Evolutionary conservation across 1,140 invertebrate genomes (phyloP).

Genomic region (Nixonia krombeini): DNA sequence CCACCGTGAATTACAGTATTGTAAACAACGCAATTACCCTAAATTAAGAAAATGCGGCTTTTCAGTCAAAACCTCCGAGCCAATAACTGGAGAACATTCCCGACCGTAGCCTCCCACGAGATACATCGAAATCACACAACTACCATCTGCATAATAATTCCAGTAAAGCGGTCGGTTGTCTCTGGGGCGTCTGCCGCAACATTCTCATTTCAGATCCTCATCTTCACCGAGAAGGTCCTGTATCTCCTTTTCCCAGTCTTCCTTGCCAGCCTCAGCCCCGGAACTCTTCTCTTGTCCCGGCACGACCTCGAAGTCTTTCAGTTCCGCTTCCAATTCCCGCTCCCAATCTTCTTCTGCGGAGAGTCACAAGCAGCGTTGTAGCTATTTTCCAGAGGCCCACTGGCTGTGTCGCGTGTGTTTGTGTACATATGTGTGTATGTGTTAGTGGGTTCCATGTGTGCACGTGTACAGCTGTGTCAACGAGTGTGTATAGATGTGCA

Average conservation of each 20-base stretch:
- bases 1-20: too few relatives aligned
- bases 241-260: constrained; percentile 75
- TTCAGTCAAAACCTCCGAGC: too few relatives aligned
- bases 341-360: constrained; percentile 91
- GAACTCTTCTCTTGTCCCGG: constrained; percentile 52
- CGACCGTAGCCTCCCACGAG: too few relatives aligned
- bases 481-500: constrained; percentile 17
- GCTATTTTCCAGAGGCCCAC: constrained; percentile 62
- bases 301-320: constrained; percentile 93
- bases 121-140: too few relatives aligned
- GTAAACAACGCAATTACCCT: too few relatives aligned
- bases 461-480: constrained; percentile 29
- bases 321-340: constrained; percentile 90
- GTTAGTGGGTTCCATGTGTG: constrained; percentile 1
- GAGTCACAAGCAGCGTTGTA: constrained; percentile 68
- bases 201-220: constrained; percentile 66
- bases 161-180: too few relatives aligned
- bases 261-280: constrained; percentile 56
- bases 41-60: too few relatives aligned
- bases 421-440: constrained; percentile 19
- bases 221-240: constrained; percentile 74
- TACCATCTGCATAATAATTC: too few relatives aligned
- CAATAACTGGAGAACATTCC: too few relatives aligned
- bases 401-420: constrained; percentile 33
- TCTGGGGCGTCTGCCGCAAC: background rate